These are phyloP conservation scores for Perdita meconis DNA, from an alignment of 2,888 invertebrate species.

Conservation along the genomic window DNA sequence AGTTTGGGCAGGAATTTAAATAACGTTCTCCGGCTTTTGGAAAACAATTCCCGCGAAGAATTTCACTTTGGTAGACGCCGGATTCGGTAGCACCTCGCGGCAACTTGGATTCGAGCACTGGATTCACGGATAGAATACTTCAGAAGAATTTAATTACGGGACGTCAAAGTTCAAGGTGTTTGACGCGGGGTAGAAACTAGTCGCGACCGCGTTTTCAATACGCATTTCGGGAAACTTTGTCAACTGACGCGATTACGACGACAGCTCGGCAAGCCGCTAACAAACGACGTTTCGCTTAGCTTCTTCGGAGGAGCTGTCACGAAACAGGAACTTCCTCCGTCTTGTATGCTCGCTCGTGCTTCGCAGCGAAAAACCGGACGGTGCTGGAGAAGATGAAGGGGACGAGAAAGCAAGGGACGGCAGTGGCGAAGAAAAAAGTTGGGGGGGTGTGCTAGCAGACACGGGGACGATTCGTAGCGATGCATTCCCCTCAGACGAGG, in stretches of 20 bases:
- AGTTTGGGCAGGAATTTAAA: no score
- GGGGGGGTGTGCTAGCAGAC: constrained; percentile 59
- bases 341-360: not conserved
- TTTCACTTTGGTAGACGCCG: no score
- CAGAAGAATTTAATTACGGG: not conserved
- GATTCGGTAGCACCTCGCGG: no score
- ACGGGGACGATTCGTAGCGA: constrained; percentile 60
- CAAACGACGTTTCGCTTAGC: constrained; percentile 58
- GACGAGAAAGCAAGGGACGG: not conserved
- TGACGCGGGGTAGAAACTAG: not conserved
- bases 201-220: not conserved
- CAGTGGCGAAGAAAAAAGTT: not conserved
- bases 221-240: not conserved
- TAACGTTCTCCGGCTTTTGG: no score
- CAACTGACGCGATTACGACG: constrained; percentile 42
- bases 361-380: not conserved
- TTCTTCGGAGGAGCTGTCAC: not conserved
- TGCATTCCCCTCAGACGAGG: constrained; percentile 65
- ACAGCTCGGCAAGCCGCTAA: constrained; percentile 55
- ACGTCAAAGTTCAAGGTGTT: no score
- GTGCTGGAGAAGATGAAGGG: not conserved
- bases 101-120: no score
- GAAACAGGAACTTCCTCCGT: constrained; percentile 16
- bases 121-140: no score
- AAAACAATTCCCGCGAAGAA: no score